phyloP scores from a whole-genome alignment of 2,797 vertebrate species.

The Synaphobranchus kaupii region DNA sequence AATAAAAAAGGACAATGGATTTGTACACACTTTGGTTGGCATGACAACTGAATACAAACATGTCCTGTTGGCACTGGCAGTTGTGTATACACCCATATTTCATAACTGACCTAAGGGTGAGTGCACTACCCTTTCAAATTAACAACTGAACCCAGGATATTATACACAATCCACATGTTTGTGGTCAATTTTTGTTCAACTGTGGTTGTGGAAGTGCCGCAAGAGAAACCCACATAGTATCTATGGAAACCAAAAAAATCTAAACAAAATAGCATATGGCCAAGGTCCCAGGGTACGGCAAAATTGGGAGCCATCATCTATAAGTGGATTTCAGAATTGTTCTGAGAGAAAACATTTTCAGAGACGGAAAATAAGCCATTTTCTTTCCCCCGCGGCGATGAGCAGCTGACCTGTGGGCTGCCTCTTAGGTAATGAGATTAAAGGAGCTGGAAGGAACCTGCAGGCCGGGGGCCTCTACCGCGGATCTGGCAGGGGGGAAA shows the following conservation, averaged over 20 bases:
- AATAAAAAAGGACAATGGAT: neutral
- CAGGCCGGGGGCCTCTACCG: neutral
- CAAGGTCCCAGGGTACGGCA: neutral
- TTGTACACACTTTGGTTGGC: neutral
- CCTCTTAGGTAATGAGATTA: neutral
- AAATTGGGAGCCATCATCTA: neutral
- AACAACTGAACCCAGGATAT: neutral
- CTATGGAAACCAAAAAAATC: neutral
- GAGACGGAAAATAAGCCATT: neutral
- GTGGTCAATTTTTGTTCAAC: neutral
- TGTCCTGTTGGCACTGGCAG: neutral
- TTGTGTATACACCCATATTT: neutral
- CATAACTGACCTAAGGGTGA: neutral
- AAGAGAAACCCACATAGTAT: neutral
- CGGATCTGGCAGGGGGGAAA: neutral
- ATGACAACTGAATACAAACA: neutral
- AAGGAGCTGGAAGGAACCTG: neutral
- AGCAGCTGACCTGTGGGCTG: neutral
- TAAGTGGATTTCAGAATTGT: neutral
- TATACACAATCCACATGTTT: neutral
- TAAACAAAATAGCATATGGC: neutral
- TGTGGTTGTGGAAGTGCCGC: neutral
- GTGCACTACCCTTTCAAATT: neutral
- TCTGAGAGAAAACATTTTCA: neutral
- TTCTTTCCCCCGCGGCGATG: neutral